Percentiles rank a stretch among this genome's conserved stretches.
These are phyloP conservation scores for Falco berigora DNA, from an alignment of 2,797 vertebrate species.

Conservation along the genomic window DNA sequence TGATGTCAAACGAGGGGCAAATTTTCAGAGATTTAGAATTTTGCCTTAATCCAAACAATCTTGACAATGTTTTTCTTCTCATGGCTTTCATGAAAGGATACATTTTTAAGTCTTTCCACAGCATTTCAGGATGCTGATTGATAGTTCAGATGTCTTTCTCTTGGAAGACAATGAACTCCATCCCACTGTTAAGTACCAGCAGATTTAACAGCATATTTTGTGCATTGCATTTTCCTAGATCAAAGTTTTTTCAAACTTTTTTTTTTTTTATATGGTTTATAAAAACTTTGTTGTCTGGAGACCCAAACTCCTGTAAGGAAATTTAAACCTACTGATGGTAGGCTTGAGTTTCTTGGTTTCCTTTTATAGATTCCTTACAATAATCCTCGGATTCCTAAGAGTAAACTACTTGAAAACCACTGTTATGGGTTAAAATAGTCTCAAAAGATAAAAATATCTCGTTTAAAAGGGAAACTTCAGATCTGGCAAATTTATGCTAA, in stretches of 20 bases:
- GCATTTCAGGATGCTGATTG: not conserved
- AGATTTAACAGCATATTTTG: not conserved
- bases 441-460: not conserved
- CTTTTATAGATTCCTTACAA: not conserved
- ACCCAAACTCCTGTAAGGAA: not conserved
- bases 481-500: not conserved
- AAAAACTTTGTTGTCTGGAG: not conserved
- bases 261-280: not conserved
- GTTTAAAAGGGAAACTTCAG: not conserved
- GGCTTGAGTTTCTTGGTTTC: not conserved
- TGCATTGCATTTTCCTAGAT: not conserved
- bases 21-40: not conserved
- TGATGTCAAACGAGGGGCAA: not conserved
- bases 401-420: not conserved
- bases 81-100: not conserved
- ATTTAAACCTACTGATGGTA: not conserved
- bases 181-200: not conserved
- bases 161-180: not conserved
- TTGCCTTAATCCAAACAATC: not conserved
- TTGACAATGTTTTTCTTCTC: not conserved
- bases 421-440: not conserved
- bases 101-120: not conserved
- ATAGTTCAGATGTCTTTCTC: not conserved
- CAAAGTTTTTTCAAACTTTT: not conserved
- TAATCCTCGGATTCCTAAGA: not conserved